Conservation (phyloP, 2,888 invertebrate species). For the Seira musarum region DNA sequence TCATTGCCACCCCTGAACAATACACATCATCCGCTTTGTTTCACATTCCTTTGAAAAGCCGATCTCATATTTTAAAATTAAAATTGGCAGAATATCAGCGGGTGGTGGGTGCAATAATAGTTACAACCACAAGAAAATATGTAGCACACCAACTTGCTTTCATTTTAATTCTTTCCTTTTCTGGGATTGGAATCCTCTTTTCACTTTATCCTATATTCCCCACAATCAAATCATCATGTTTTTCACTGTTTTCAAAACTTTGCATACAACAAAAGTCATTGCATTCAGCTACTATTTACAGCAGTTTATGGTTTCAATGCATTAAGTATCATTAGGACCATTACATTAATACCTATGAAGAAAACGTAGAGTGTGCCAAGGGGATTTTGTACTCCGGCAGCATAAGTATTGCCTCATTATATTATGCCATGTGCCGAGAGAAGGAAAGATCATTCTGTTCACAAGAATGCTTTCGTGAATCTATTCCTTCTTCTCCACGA, state of each 20-base stretch:
- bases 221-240: not conserved
- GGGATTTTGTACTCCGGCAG: constrained; percentile 21
- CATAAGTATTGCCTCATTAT: constrained; percentile 30
- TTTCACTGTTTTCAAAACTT: not conserved
- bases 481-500: too few relatives aligned
- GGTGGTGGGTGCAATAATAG: not conserved
- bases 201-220: too few relatives aligned
- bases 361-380: not conserved
- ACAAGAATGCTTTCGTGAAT: not conserved
- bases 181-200: not conserved
- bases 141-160: not conserved
- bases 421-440: constrained; percentile 3
- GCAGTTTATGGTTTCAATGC: not conserved
- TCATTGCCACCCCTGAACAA: not conserved
- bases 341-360: not conserved
- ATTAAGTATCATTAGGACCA: not conserved
- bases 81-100: not conserved
- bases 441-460: not conserved
- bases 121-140: not conserved
- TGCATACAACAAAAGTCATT: not conserved
- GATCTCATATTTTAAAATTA: not conserved
- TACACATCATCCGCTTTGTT: not conserved
- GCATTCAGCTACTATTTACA: not conserved
- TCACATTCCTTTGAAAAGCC: not conserved
- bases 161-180: not conserved